phyloP scores from a whole-genome alignment of 2,797 vertebrate genomes.

The Salmo trutta region DNA sequence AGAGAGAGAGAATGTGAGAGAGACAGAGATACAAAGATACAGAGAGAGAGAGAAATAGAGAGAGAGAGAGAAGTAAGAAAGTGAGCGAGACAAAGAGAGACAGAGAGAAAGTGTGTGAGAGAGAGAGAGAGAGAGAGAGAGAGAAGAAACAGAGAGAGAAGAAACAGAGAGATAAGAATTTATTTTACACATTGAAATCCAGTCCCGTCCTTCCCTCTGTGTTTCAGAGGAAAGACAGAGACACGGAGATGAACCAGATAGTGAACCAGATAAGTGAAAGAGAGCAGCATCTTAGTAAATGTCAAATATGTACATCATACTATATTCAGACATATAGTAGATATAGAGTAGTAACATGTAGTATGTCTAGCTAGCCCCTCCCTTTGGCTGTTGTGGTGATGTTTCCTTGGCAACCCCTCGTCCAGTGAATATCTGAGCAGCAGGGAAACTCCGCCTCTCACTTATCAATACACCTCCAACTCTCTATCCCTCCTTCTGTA shows the following conservation, averaged over 20 bases:
- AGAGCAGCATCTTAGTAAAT: neutral
- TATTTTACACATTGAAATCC: neutral
- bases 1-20: neutral
- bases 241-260: constrained; percentile 19
- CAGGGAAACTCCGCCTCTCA: constrained; percentile 2
- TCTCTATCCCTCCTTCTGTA: neutral
- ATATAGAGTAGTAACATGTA: neutral
- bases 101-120: neutral
- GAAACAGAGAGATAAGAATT: constrained; percentile 2
- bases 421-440: constrained; percentile 23
- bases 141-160: neutral
- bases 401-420: constrained; percentile 9
- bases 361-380: constrained; percentile 1
- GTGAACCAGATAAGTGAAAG: no score
- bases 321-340: neutral
- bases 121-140: neutral
- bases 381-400: constrained; percentile 3
- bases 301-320: neutral
- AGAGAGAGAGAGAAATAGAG: neutral
- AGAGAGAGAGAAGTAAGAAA: neutral
- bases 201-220: neutral
- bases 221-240: constrained; percentile 37
- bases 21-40: neutral
- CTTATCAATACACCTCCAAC: constrained; percentile 10
- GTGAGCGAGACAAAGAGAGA: no score